These are phyloP conservation scores for Dynastes hyllus DNA, from an alignment of 2,888 invertebrate species.

Conservation along the genomic window DNA sequence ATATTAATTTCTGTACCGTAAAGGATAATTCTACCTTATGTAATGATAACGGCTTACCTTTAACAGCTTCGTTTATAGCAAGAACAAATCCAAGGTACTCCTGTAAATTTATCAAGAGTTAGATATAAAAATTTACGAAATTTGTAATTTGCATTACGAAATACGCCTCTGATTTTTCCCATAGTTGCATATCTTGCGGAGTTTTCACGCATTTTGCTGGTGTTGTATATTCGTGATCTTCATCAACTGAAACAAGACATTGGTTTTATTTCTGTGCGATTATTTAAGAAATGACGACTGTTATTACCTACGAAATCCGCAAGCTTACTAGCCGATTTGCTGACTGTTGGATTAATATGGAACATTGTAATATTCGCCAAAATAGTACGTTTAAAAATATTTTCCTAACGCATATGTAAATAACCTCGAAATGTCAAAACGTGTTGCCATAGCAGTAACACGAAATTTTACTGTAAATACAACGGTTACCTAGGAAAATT, in stretches of 20 bases:
- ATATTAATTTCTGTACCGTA: slow-evolving; percentile 76
- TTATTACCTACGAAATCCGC: slow-evolving; percentile 46
- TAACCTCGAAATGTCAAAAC: slow-evolving; percentile 17
- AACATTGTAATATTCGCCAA: slow-evolving; percentile 32
- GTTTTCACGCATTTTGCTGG: slow-evolving; percentile 80
- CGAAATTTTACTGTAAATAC: neutral
- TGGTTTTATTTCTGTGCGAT: neutral
- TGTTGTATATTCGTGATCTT: slow-evolving; percentile 77
- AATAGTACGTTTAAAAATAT: neutral
- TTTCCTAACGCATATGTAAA: neutral
- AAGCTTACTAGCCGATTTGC: slow-evolving; percentile 7
- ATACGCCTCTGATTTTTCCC: slow-evolving; percentile 91
- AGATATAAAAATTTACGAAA: no score
- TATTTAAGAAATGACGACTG: neutral
- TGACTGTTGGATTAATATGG: slow-evolving; percentile 42
- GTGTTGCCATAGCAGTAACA: slow-evolving; percentile 2
- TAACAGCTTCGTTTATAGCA: slow-evolving; percentile 89
- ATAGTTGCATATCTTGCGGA: slow-evolving; percentile 82
- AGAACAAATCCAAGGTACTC: slow-evolving; percentile 92
- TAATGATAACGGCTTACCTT: slow-evolving; percentile 81
- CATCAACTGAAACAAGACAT: slow-evolving; percentile 65
- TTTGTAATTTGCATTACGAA: slow-evolving; percentile 73
- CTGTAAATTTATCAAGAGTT: slow-evolving; percentile 66
- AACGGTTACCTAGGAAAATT: no score
- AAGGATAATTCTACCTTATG: slow-evolving; percentile 75